A percentile compares a stretch with the other conserved stretches of the same genome.
Evolutionary conservation across 2,797 vertebrate species (phyloP).

Genomic region (Thunnus albacares): DNA sequence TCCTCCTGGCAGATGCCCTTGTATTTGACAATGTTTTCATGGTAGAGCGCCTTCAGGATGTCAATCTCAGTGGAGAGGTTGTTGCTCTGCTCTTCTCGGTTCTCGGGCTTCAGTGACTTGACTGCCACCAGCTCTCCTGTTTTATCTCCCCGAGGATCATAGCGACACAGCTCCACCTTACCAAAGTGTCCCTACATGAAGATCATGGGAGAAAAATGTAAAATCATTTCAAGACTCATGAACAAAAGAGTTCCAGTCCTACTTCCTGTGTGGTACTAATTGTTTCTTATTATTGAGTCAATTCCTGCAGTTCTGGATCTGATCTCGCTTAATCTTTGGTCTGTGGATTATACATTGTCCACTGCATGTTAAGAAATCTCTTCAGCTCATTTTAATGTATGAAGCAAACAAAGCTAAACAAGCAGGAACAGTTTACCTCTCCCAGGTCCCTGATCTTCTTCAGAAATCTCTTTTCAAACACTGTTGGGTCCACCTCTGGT

Average conservation of each 20-base stretch:
- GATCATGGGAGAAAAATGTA: background rate
- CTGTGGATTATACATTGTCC: background rate
- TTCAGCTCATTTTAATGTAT: background rate
- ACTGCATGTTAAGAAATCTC: background rate
- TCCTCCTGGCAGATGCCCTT: constrained; percentile 98
- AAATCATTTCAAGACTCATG: background rate
- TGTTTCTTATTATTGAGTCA: background rate
- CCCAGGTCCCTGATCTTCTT: constrained; percentile 93
- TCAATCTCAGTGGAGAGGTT: constrained; percentile 95
- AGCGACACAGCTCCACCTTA: constrained; percentile 96
- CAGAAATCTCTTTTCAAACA: constrained; percentile 97
- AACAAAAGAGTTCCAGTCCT: background rate
- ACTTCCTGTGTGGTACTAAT: background rate
- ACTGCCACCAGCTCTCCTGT: constrained; percentile 97
- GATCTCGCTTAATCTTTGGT: background rate
- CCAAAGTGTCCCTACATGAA: constrained; percentile 94
- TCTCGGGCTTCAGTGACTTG: constrained; percentile 96
- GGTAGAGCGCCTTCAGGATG: constrained; percentile 96
- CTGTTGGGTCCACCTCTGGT: constrained; percentile 92
- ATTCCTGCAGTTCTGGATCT: background rate
- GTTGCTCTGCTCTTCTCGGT: constrained; percentile 91
- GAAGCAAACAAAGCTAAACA: background rate
- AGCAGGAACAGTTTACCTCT: constrained; percentile 85
- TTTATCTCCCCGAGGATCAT: constrained; percentile 94
- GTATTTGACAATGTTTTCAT: constrained; percentile 98